Conservation (phyloP, 2,797 vertebrate species). For the Octomys mimax region DNA sequence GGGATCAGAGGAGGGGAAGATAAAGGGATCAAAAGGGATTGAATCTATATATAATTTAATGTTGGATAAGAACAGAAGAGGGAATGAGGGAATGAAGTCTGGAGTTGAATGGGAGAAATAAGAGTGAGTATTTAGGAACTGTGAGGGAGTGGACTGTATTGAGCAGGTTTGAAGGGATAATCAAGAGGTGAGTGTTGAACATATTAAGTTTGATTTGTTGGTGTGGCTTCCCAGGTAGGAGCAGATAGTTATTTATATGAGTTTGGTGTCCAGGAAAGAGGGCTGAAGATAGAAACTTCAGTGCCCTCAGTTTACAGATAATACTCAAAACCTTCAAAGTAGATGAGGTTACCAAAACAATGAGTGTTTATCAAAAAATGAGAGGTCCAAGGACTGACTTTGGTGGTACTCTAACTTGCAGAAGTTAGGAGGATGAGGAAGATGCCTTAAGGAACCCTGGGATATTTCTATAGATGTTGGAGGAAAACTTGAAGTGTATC, state of each 20-base stretch:
- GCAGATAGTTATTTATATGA: neutral
- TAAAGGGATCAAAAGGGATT: neutral
- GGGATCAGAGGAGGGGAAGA: neutral
- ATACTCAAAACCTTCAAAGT: neutral
- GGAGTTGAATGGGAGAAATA: neutral
- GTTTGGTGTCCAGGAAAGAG: neutral
- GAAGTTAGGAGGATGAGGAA: neutral
- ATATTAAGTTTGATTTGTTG: neutral
- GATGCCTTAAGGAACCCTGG: neutral
- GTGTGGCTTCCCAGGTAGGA: neutral
- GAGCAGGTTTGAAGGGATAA: neutral
- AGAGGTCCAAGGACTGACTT: neutral
- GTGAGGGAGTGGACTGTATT: neutral
- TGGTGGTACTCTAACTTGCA: neutral
- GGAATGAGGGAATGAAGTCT: neutral
- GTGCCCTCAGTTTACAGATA: neutral
- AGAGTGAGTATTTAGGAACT: neutral
- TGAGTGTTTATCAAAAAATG: neutral
- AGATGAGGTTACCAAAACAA: neutral
- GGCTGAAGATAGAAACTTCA: neutral
- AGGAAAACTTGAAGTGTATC: neutral
- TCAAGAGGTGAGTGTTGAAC: neutral
- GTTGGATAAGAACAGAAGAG: neutral
- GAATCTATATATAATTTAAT: neutral
- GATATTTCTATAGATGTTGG: too few relatives aligned